Evolutionary conservation across 2,888 invertebrate genomes (phyloP).

Genomic region (Diarsia mendica): DNA sequence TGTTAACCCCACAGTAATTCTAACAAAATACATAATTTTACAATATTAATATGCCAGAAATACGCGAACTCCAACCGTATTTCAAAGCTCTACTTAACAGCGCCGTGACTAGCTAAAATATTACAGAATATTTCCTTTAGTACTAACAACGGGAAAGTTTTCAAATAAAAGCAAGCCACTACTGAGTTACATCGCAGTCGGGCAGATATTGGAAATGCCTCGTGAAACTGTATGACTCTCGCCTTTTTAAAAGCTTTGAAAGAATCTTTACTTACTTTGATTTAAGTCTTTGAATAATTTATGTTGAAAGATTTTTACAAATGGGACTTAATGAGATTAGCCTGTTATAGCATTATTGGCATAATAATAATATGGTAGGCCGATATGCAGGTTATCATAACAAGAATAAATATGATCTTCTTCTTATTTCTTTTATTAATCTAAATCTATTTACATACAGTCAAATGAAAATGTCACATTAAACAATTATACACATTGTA

Average conservation of each 20-base stretch:
- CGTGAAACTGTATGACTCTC: constrained; percentile 47
- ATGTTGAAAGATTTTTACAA: not conserved
- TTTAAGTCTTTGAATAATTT: constrained; percentile 21
- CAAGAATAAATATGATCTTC: too few relatives aligned
- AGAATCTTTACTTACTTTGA: constrained; percentile 8
- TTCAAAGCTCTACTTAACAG: constrained; percentile 33
- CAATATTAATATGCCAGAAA: constrained; percentile 19
- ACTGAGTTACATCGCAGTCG: constrained; percentile 38
- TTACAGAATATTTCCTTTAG: constrained; percentile 59
- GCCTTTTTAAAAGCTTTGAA: constrained; percentile 26
- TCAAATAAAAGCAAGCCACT: constrained; percentile 75
- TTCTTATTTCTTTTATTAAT: too few relatives aligned
- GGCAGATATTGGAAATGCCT: constrained; percentile 71
- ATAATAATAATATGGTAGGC: not conserved
- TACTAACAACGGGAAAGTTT: constrained; percentile 74
- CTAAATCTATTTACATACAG: too few relatives aligned
- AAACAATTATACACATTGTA: too few relatives aligned
- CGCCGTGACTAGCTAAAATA: constrained; percentile 56
- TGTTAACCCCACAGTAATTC: too few relatives aligned
- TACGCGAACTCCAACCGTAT: constrained; percentile 10
- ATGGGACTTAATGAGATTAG: not conserved
- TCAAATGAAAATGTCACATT: too few relatives aligned
- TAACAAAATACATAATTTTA: not conserved
- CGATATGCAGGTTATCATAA: too few relatives aligned
- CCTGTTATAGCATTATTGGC: not conserved